Conservation (phyloP, 2,888 invertebrate genomes). For the Caenorhabditis sp. region DNA sequence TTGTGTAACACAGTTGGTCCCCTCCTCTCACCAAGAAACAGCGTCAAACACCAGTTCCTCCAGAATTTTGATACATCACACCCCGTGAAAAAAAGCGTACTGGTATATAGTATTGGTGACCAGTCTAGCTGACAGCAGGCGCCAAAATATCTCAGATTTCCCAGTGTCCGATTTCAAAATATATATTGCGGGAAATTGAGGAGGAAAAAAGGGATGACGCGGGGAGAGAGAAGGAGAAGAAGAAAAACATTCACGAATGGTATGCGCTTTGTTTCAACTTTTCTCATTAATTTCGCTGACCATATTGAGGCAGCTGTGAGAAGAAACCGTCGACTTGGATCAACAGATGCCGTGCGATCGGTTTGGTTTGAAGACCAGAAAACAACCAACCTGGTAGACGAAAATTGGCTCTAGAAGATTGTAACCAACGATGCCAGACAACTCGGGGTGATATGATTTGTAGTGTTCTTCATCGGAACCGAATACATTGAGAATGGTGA, state of each 20-base stretch:
- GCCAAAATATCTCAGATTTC: conserved; percentile 53
- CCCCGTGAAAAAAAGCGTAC: conserved; percentile 4
- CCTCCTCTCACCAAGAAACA: background rate
- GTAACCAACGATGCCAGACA: conserved; percentile 46
- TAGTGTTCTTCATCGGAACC: conserved; percentile 23
- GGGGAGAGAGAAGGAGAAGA: background rate
- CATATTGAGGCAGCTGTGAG: conserved; percentile 56
- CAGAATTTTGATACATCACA: conserved; percentile 45
- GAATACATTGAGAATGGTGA: conserved; percentile 45
- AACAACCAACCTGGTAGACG: conserved; percentile 44
- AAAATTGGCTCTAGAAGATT: conserved; percentile 46
- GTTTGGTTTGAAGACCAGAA: background rate
- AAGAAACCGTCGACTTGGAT: conserved; percentile 19
- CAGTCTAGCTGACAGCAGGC: conserved; percentile 30
- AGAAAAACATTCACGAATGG: conserved; percentile 8
- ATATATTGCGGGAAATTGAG: conserved; percentile 18
- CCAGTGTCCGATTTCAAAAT: conserved; percentile 60
- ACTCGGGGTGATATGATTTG: conserved; percentile 51
- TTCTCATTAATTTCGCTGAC: conserved; percentile 18
- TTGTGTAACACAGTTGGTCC: conserved; percentile 1
- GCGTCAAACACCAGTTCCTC: conserved; percentile 3
- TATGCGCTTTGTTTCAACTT: conserved; percentile 33
- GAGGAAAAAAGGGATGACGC: background rate
- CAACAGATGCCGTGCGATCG: background rate
- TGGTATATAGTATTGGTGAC: conserved; percentile 33